Evolutionary conservation across 1,140 invertebrate genomes (phyloP).

Genomic region (Thalassaphorura encarpata): DNA sequence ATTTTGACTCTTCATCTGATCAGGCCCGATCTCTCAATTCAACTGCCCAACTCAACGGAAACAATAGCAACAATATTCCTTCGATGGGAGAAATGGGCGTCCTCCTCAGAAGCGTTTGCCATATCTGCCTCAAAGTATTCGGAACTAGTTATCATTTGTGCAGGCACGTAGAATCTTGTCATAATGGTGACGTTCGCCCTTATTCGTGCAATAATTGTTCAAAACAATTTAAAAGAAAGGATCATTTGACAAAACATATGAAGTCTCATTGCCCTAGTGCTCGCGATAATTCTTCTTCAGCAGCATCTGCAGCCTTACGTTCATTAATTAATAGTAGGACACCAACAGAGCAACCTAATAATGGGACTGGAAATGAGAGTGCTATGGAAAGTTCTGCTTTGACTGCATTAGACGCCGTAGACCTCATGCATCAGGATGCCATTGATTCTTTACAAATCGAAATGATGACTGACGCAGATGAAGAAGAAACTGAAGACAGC

Average conservation of each 20-base stretch:
- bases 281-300: slow-evolving; percentile 6
- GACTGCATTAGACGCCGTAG: no score
- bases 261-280: slow-evolving; percentile 27
- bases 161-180: slow-evolving; percentile 22
- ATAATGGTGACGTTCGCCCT: slow-evolving; percentile 29
- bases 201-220: slow-evolving; percentile 23
- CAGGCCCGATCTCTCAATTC: slow-evolving; percentile 6
- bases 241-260: slow-evolving; percentile 31
- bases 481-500: background rate
- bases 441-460: slow-evolving; percentile 25
- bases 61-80: slow-evolving; percentile 6
- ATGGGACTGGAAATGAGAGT: no score
- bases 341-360: no score
- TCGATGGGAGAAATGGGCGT: slow-evolving; percentile 30
- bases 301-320: no score
- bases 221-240: slow-evolving; percentile 31
- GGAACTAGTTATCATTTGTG: slow-evolving; percentile 29
- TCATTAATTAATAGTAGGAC: no score
- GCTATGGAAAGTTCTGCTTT: no score
- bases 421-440: slow-evolving; percentile 12
- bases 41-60: background rate
- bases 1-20: slow-evolving; percentile 1
- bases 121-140: slow-evolving; percentile 32
- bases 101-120: slow-evolving; percentile 25
- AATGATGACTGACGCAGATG: slow-evolving; percentile 15